Evolutionary conservation across 1,140 invertebrate species (phyloP).

Genomic region (Latrodectus geometricus): DNA sequence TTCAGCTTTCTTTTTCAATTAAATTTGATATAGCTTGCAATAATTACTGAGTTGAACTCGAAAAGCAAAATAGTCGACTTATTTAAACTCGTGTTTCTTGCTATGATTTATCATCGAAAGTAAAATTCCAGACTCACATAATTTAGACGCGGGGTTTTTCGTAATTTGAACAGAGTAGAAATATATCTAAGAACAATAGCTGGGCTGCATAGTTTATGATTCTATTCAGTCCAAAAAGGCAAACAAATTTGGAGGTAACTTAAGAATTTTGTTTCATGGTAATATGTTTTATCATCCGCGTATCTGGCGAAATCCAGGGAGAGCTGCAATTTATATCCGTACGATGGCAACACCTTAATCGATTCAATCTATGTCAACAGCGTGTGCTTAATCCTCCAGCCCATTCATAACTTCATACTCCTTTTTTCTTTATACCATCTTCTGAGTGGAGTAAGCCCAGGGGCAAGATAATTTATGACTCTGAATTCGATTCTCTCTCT

Average conservation of each 20-base stretch:
- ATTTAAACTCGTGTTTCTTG: too few relatives aligned
- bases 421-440: not conserved
- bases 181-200: not conserved
- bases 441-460: not conserved
- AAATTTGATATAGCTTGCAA: too few relatives aligned
- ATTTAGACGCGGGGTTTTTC: too few relatives aligned
- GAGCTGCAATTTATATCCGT: not conserved
- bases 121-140: too few relatives aligned
- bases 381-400: slow-evolving; percentile 21
- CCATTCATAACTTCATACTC: slow-evolving; percentile 40
- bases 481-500: not conserved
- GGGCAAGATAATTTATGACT: slow-evolving; percentile 35
- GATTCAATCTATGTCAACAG: slow-evolving; percentile 19
- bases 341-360: slow-evolving; percentile 9
- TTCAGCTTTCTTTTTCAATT: too few relatives aligned
- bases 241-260: not conserved
- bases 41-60: too few relatives aligned
- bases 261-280: not conserved
- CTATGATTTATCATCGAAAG: too few relatives aligned
- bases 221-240: not conserved
- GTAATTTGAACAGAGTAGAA: too few relatives aligned
- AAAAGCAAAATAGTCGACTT: too few relatives aligned
- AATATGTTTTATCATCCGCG: not conserved
- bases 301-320: not conserved
- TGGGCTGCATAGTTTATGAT: not conserved